Base-by-base conservation (phyloP, 1,140 invertebrate genomes). In the Hylaeus anthracinus region DNA sequence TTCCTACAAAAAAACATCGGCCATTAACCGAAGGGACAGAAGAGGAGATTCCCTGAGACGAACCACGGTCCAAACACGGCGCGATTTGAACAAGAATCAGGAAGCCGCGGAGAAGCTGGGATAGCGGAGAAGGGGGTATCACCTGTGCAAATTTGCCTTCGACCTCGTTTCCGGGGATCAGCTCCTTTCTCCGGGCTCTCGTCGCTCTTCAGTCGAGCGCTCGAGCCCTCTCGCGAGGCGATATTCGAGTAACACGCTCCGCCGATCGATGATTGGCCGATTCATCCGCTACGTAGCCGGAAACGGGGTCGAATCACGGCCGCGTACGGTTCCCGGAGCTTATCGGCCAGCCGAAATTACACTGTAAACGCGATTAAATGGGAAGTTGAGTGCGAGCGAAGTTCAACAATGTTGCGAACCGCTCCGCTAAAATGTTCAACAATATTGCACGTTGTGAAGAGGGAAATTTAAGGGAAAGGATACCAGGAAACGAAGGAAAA, bases 221-320 rank as follows among this genome's bases (percentile, higher is more conserved):
- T 53, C 56, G 84, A 81, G 85, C 67, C 48, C 71, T 80, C 64
- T 86, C 71, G 55, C 74, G 45, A 26, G 26, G 6, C 55, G 75
- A 89, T 87, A 87, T 84, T 88, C 85, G 65, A 86, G 84, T 65
- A 86, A 88, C 79, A 75, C 83, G 83, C 82, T 85, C 83, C 81
- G 72, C 58, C 66, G 86, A 85, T 85, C 83, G 85, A 89, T 90
- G 84, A 90, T 86, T 80, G 84, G 77, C 70, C 58, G 60, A 64
- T 67, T 74, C 63, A 67, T 65, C 80, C 75, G 55, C 66, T 77
- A 56, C 26, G 48, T 26, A 67, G 15, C 64, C 48, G 66, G 65
- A 61, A 82, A 64, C 51, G 15, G 53, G 74, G 65, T 81, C 73
- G 56, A 76, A 76, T 76, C 63, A 45, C 48, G 9, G 15, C 39